A percentile compares a stretch with the other conserved stretches of the same genome.
Evolutionary conservation across 2,113 vertebrate species (phyloP).

Genomic region (Fukomys damarensis): DNA sequence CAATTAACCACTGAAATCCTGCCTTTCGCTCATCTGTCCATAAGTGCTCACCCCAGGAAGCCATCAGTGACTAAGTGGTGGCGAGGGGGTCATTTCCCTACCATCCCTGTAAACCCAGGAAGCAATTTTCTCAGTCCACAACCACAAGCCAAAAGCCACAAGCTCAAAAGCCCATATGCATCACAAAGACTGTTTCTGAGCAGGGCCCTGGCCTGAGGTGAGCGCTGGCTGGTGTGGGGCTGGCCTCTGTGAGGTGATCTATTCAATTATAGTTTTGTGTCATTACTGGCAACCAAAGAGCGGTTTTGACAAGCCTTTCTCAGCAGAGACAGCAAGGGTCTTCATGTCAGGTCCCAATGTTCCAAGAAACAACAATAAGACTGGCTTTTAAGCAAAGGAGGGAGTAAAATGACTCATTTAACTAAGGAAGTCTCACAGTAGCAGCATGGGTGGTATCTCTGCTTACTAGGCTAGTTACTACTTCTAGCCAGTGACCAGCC

Average conservation of each 20-base stretch:
- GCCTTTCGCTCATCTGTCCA: neutral
- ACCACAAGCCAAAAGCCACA: conserved; percentile 74
- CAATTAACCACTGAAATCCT: neutral
- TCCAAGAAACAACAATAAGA: conserved; percentile 15
- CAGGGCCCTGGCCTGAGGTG: neutral
- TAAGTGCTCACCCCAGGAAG: conserved; percentile 12
- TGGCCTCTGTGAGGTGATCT: neutral
- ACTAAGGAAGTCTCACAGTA: neutral
- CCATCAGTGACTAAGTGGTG: conserved; percentile 42
- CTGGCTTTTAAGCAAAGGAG: conserved; percentile 41
- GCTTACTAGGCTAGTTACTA: neutral
- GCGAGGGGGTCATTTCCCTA: conserved; percentile 57
- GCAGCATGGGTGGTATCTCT: neutral
- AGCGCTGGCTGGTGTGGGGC: neutral
- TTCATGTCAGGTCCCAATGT: neutral
- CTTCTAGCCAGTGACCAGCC: neutral
- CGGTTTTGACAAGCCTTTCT: neutral
- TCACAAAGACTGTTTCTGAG: conserved; percentile 36
- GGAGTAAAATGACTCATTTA: neutral
- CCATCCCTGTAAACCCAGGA: conserved; percentile 58
- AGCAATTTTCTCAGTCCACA: conserved; percentile 71
- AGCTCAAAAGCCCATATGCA: conserved; percentile 52
- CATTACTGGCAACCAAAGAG: neutral
- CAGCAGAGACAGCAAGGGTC: neutral
- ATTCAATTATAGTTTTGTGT: neutral